Percentiles rank a stretch among this genome's conserved stretches.
Evolutionary conservation across 2,113 vertebrate species (phyloP).

Genomic region (Siniperca knerii): DNA sequence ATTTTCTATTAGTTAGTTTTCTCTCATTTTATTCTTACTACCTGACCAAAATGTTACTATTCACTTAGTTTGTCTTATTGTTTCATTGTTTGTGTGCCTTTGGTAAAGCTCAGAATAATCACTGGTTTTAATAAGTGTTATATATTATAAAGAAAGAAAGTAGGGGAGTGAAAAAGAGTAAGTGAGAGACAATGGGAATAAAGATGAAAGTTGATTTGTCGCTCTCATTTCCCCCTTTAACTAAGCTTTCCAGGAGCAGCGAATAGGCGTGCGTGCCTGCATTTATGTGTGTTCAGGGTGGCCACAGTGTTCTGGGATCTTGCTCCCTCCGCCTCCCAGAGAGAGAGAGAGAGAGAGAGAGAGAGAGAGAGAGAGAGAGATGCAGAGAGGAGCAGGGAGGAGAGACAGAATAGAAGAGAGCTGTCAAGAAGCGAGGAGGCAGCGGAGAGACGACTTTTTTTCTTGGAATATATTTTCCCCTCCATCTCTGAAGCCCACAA

Average conservation of each 20-base stretch:
- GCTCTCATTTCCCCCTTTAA: conserved; percentile 62
- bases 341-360: conserved; percentile 54
- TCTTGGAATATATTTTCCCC: conserved; percentile 62
- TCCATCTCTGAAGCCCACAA: conserved; percentile 53
- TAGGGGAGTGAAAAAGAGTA: no score
- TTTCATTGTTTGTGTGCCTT: background rate
- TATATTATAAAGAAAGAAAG: background rate
- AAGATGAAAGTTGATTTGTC: conserved; percentile 59
- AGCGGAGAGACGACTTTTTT: conserved; percentile 65
- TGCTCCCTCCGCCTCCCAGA: conserved; percentile 62
- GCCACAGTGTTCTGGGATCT: conserved; percentile 66
- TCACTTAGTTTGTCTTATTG: background rate
- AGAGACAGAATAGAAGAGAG: conserved; percentile 72
- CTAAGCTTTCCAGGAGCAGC: conserved; percentile 43
- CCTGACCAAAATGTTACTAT: background rate
- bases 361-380: conserved; percentile 32
- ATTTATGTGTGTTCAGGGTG: conserved; percentile 37
- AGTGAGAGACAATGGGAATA: conserved; percentile 16
- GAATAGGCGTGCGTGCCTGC: conserved; percentile 32
- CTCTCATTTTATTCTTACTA: background rate
- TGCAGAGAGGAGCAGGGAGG: conserved; percentile 63
- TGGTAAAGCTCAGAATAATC: background rate
- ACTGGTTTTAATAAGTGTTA: background rate
- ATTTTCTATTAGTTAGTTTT: background rate
- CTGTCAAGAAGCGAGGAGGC: conserved; percentile 75